Conservation (phyloP, 2,113 vertebrate genomes). For the Mustelus asterias region DNA sequence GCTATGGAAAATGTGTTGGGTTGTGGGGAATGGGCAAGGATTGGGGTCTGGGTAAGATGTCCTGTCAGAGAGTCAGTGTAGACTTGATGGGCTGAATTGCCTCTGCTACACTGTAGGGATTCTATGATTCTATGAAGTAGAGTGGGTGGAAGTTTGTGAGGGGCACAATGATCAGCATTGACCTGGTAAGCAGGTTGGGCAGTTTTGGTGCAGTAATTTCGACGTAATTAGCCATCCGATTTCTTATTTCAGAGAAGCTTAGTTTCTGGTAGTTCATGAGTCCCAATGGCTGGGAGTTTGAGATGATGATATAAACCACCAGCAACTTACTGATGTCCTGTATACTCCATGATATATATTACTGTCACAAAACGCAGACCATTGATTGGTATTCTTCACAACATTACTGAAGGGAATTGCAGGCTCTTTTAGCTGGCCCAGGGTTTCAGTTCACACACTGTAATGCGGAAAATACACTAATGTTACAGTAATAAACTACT, state of each 20-base stretch:
- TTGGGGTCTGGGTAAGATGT: too few species aligned
- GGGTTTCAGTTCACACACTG: neutral
- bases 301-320: neutral
- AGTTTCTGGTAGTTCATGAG: neutral
- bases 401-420: neutral
- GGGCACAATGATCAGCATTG: neutral
- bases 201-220: neutral
- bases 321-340: neutral
- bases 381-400: neutral
- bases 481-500: neutral
- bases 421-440: neutral
- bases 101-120: too few species aligned
- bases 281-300: neutral
- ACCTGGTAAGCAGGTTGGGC: neutral
- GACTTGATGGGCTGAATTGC: too few species aligned
- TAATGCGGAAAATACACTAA: neutral
- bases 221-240: neutral
- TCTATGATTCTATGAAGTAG: too few species aligned
- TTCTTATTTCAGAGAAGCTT: neutral
- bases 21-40: too few species aligned
- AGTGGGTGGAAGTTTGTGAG: too few species aligned
- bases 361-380: neutral
- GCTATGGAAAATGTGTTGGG: too few species aligned
- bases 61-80: too few species aligned
- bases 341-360: neutral